These are phyloP conservation scores for Bellardia pandia DNA, from an alignment of 2,888 invertebrate species.

Conservation along the genomic window DNA sequence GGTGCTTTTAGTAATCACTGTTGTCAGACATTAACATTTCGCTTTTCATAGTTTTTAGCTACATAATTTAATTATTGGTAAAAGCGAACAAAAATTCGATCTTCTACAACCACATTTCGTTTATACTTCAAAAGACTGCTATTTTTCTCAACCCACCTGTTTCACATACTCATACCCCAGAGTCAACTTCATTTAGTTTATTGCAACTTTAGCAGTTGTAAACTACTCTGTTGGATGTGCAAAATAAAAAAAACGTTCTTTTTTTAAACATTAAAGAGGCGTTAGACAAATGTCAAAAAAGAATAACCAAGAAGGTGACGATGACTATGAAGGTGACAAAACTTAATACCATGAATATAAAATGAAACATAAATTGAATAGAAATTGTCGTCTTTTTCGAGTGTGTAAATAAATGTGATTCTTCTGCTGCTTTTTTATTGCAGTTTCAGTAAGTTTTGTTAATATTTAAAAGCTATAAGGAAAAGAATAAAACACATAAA, in stretches of 20 bases:
- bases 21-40: no score
- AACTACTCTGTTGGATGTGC: background rate
- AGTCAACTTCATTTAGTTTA: slow-evolving; percentile 57
- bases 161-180: slow-evolving; percentile 17
- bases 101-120: background rate
- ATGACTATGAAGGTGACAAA: slow-evolving; percentile 32
- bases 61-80: no score
- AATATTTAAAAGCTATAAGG: background rate
- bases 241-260: background rate
- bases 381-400: slow-evolving; percentile 54
- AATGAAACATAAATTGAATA: slow-evolving; percentile 69
- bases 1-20: no score
- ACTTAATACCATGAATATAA: slow-evolving; percentile 61
- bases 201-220: slow-evolving; percentile 68
- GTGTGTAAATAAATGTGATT: slow-evolving; percentile 46
- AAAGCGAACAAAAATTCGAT: no score
- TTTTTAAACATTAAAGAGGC: slow-evolving; percentile 25
- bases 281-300: slow-evolving; percentile 45
- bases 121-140: background rate
- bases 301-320: slow-evolving; percentile 15
- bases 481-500: slow-evolving; percentile 32
- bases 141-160: background rate
- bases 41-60: no score
- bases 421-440: slow-evolving; percentile 33
- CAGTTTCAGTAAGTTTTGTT: slow-evolving; percentile 31